A percentile compares a stretch with the other conserved stretches of the same genome.
Conservation (phyloP, 2,888 invertebrate species). For the Leptarthrus brevirostris region DNA sequence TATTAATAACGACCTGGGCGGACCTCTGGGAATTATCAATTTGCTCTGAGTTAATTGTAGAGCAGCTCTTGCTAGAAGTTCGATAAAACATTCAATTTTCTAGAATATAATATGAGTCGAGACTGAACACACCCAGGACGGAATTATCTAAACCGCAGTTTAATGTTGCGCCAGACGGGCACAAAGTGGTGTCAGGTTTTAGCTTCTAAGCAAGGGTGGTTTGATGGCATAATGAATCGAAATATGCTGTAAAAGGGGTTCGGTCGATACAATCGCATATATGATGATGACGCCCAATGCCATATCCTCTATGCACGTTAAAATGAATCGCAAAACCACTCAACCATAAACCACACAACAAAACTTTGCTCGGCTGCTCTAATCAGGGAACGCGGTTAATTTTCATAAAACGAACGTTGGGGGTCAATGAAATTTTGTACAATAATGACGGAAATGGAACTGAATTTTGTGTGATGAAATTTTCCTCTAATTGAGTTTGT, state of each 20-base stretch:
- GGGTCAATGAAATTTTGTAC: too few species aligned
- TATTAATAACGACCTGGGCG: too few species aligned
- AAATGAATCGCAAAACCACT: neutral
- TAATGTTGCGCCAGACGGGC: conserved; percentile 32
- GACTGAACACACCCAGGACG: conserved; percentile 21
- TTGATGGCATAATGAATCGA: conserved; percentile 1
- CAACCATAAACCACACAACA: conserved; percentile 30
- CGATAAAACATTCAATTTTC: conserved; percentile 18
- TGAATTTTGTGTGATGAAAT: too few species aligned
- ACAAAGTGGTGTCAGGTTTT: conserved; percentile 25
- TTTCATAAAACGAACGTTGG: neutral
- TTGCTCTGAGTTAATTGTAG: too few species aligned
- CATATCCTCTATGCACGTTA: neutral
- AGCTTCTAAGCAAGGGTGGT: neutral
- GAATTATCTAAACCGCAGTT: conserved; percentile 27
- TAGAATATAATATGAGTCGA: conserved; percentile 3
- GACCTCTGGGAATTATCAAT: too few species aligned
- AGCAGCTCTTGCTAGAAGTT: too few species aligned
- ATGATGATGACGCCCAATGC: neutral
- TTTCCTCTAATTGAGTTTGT: too few species aligned
- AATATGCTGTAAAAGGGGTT: conserved; percentile 2
- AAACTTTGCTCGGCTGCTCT: conserved; percentile 19
- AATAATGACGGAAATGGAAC: too few species aligned
- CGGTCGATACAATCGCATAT: neutral
- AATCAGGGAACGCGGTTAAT: conserved; percentile 16